phyloP scores from a whole-genome alignment of 2,113 vertebrate genomes.

The Hippoglossus stenolepis region DNA sequence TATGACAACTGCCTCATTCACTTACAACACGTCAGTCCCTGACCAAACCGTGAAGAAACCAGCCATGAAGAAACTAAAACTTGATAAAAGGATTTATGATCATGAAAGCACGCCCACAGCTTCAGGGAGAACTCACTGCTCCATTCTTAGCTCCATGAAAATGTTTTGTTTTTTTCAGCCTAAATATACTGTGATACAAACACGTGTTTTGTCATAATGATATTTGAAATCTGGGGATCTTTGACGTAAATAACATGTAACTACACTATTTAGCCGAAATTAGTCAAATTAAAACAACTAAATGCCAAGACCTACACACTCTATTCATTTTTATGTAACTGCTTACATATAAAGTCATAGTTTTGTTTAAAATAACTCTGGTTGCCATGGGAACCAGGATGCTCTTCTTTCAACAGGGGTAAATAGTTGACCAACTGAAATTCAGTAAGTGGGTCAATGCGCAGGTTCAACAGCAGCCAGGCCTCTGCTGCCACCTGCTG shows the following conservation, averaged over 20 bases:
- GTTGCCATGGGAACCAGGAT: too few species aligned
- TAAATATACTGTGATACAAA: too few species aligned
- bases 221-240: too few species aligned
- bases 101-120: constrained; percentile 2
- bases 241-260: too few species aligned
- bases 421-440: constrained; percentile 20
- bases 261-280: too few species aligned
- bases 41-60: constrained; percentile 28
- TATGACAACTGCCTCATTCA: constrained; percentile 33
- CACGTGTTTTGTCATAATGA: too few species aligned
- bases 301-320: too few species aligned
- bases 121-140: not conserved
- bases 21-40: constrained; percentile 49
- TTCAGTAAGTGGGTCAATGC: constrained; percentile 6
- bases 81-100: constrained; percentile 21
- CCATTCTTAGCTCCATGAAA: not conserved
- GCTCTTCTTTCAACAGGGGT: not conserved
- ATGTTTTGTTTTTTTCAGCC: too few species aligned
- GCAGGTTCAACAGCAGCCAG: not conserved
- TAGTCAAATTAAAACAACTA: too few species aligned
- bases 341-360: not conserved
- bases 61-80: constrained; percentile 13
- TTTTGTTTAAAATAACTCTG: not conserved
- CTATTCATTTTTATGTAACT: too few species aligned
- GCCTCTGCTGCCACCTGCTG: constrained; percentile 65